phyloP scores from a whole-genome alignment of 2,797 vertebrate genomes.

The Siniperca undulata region DNA sequence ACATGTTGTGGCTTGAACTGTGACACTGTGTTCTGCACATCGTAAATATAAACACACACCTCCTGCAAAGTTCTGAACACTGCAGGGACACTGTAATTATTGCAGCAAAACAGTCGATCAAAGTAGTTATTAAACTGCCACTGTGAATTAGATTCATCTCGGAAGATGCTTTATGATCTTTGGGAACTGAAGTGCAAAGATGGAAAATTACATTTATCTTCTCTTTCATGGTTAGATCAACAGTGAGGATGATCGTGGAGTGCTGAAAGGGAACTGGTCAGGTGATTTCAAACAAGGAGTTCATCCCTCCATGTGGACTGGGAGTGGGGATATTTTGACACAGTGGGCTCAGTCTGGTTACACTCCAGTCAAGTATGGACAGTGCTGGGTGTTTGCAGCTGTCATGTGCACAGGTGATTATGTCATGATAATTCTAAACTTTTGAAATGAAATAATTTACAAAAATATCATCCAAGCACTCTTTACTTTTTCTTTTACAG shows the following conservation, averaged over 20 bases:
- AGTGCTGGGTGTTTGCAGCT: conserved; percentile 94
- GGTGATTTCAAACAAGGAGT: conserved; percentile 79
- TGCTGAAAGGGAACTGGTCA: conserved; percentile 90
- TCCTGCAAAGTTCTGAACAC: not conserved
- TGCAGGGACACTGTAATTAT: conserved; percentile 24
- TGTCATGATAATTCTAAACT: not conserved
- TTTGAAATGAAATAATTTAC: not conserved
- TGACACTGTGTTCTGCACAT: not conserved
- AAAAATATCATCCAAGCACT: not conserved
- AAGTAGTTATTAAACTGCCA: conserved; percentile 1
- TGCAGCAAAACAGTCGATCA: not conserved
- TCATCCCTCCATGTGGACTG: conserved; percentile 86
- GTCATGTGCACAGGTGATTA: conserved; percentile 92
- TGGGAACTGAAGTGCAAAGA: not conserved
- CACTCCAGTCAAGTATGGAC: conserved; percentile 89
- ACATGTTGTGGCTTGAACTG: conserved; percentile 38
- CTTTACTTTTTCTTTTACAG: not conserved
- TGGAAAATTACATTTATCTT: not conserved
- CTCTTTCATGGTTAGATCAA: conserved; percentile 85
- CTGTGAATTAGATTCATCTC: no score
- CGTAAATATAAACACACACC: not conserved
- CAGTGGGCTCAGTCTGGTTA: conserved; percentile 83
- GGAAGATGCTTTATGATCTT: not conserved
- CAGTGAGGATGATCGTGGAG: conserved; percentile 88
- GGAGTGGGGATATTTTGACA: conserved; percentile 88